Conservation (phyloP, 2,113 vertebrate genomes). For the Chamaetylas fuelleborni region DNA sequence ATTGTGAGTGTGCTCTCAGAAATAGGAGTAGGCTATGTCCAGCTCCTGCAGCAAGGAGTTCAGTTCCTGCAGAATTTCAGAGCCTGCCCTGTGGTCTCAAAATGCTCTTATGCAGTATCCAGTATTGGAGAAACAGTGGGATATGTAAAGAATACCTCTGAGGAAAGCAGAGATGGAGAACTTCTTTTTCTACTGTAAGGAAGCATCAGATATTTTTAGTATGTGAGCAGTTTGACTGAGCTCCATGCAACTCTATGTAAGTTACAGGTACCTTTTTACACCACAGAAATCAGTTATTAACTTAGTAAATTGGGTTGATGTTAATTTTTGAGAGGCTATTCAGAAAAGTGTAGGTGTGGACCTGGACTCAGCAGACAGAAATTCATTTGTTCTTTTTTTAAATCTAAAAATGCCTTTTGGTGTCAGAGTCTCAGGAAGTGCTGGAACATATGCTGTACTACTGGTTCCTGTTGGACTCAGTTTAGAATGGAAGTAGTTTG, state of each 20-base stretch:
- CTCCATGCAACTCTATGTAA: neutral
- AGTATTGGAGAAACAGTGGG: rapidly evolving
- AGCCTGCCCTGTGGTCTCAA: neutral
- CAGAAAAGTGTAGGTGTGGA: neutral
- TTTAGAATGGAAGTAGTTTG: neutral
- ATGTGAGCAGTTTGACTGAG: neutral
- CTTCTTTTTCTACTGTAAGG: neutral
- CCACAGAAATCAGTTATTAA: neutral
- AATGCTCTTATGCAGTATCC: rapidly evolving
- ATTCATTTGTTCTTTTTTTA: neutral
- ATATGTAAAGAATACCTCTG: neutral
- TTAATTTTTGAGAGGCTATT: neutral
- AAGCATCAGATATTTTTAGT: neutral
- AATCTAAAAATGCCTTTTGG: neutral
- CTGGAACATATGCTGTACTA: neutral
- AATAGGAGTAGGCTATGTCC: neutral
- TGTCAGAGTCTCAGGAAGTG: neutral
- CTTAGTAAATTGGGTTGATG: neutral
- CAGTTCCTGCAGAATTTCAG: neutral
- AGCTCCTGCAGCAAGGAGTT: neutral
- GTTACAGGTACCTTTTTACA: neutral
- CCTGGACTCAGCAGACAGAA: neutral
- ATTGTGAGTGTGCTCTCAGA: neutral
- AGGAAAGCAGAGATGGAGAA: neutral
- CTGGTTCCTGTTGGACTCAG: neutral